Evolutionary conservation across 2,113 vertebrate genomes (phyloP), one percentile per base, ranked within the genome.

Genomic region (Trichechus manatus): DNA sequence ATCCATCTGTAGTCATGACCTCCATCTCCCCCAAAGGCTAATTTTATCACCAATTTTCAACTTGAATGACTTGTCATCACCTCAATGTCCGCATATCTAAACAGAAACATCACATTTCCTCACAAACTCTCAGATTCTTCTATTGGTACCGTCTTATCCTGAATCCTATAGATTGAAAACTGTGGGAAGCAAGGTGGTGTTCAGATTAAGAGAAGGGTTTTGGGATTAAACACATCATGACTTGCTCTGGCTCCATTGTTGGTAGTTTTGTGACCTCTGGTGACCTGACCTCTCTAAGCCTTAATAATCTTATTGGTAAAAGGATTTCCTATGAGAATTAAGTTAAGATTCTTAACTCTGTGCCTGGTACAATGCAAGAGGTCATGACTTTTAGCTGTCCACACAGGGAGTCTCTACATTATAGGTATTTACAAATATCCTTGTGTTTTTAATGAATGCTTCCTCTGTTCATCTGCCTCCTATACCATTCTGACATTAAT

Each of bases 251-350:
- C 13, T 79, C 47, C 1, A 5, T 91, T 31, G 53, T 70, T 82
- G 9, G 13, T 83, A 84, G 42, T 14, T 44, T 84, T 82, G 15
- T 66, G 86, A 50, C 22, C 64, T 84, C 70, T 10, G 31, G 4
- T 74, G 39, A 72, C 2, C 9, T 79, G 74, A 89, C 20, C 75
- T 91, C 39, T 74, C 22, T 9, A 96, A 80, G 7, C 15, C 19
- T 86, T 53, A 83, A n/a, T 94, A 39, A 78, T 23, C 4, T 59
- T 27, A 7, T 8, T 39, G 27, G 39, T 66, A 17, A 87, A 91
- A 87, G 15, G 23, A 86, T 42, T 96, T 98, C 92, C 83, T 47
- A 0, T 78, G 11, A n/a, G 95, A 89, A 13, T 70, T 44, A 50
- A 81, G 15, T 77, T 44, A 50, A 81, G 42, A 70, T 75, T 61